Evolutionary conservation across 2,797 vertebrate species (phyloP), one percentile per base, ranked within the genome.

Genomic region (Acanthopagrus latus): DNA sequence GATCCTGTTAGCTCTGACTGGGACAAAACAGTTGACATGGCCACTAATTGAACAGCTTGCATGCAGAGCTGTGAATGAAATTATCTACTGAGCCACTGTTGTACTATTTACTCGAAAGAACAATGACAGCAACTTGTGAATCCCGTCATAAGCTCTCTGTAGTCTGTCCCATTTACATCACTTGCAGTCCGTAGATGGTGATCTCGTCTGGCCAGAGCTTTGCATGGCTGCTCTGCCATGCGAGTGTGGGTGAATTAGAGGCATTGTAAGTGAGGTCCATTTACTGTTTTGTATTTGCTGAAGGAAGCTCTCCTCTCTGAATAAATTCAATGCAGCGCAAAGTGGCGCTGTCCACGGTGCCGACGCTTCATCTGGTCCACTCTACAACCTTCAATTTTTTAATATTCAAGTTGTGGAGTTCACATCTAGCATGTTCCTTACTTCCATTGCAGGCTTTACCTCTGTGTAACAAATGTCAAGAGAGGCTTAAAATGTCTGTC

Each of bases 401-500:
- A 21, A 57, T 29, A 52, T 57, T 70, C 13, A 25, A 11, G 6
- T 46, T 29, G 72, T 57, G 33, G 2, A 64, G 13, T 55, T 67
- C 43, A 17, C 50, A 16, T 59, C 47, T 44, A 17, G 10, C 52
- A 10, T 14, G n/a, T 63, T 60, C 14, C 33, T 52, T 56, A 13
- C 12, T 27, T 55, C 27, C 23, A 48, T 20, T 21, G 4, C n/a
- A 58, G 43, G 58, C 8, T 54, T 75, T 60, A 18, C 38, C 73
- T 71, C 47, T 83, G 70, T 55, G 27, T 59, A 23, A 80, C 27
- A 60, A 78, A 76, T 72, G 52, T 82, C 57, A 63, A 54, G 65
- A 80, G 23, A 41, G 43, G 20, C 78, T 75, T 67, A 73, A 84
- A 88, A 86, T 75, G 66, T 51, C 41, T 79, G 21, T 20, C 5